These are phyloP conservation scores for Calypte anna DNA, from an alignment of 2,113 vertebrate genomes.

Conservation along the genomic window DNA sequence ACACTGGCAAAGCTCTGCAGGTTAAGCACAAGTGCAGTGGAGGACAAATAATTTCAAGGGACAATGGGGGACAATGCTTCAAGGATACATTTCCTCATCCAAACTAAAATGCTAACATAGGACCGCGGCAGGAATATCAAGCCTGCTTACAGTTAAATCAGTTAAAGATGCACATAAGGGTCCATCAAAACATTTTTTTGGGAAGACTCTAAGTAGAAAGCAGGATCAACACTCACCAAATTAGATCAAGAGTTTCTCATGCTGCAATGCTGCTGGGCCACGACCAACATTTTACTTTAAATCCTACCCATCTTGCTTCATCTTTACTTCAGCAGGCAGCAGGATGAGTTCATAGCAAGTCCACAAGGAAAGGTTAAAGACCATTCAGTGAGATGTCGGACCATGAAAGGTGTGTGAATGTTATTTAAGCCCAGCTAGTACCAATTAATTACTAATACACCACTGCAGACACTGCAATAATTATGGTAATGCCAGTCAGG, in stretches of 20 bases:
- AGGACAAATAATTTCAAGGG: neutral
- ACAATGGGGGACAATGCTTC: neutral
- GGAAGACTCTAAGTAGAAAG: neutral
- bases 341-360: neutral
- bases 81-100: neutral
- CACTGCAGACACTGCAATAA: neutral
- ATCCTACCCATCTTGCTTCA: neutral
- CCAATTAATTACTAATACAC: neutral
- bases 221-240: neutral
- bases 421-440: neutral
- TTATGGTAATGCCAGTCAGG: neutral
- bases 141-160: neutral
- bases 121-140: neutral
- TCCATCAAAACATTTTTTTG: neutral
- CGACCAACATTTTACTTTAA: neutral
- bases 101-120: neutral
- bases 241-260: neutral
- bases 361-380: neutral
- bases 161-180: neutral
- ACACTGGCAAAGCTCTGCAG: neutral
- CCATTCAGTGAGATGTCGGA: neutral
- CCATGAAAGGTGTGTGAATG: neutral
- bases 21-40: neutral
- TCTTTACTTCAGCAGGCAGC: neutral
- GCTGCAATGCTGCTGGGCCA: neutral